These are phyloP conservation scores for Amblyjoppa proteus DNA, from an alignment of 2,888 invertebrate species.

Conservation along the genomic window DNA sequence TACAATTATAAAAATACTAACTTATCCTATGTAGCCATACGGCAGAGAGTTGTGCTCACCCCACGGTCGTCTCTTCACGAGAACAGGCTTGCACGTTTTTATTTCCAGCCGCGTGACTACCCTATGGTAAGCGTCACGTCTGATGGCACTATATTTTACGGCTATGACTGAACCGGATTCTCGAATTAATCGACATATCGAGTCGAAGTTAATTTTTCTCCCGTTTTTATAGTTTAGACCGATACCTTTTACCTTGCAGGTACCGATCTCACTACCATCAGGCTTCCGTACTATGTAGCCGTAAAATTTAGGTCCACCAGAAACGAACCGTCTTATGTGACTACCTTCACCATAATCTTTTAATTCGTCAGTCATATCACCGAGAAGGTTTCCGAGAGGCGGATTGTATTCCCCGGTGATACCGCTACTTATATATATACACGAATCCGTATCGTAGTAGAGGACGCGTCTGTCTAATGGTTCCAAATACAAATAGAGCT, in stretches of 20 bases:
- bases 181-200: background rate
- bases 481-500: constrained; percentile 78
- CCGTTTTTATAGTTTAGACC: constrained; percentile 1
- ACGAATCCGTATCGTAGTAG: no score
- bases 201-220: background rate
- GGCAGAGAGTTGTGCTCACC: background rate
- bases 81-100: constrained; percentile 18
- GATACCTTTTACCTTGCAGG: background rate
- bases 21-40: background rate
- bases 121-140: background rate
- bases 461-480: constrained; percentile 74
- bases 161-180: background rate
- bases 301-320: constrained; percentile 79
- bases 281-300: constrained; percentile 16
- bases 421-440: constrained; percentile 76
- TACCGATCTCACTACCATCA: background rate
- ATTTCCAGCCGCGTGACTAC: background rate
- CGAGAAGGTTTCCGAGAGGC: constrained; percentile 73
- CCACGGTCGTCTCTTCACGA: background rate
- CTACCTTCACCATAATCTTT: constrained; percentile 71
- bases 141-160: background rate
- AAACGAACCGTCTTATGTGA: constrained; percentile 78
- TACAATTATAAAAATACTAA: no score
- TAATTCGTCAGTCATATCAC: constrained; percentile 81
- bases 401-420: constrained; percentile 69